Evolutionary conservation across 2,888 invertebrate genomes (phyloP), one percentile per base, ranked within the genome.

Genomic region (Gerris lacustris): DNA sequence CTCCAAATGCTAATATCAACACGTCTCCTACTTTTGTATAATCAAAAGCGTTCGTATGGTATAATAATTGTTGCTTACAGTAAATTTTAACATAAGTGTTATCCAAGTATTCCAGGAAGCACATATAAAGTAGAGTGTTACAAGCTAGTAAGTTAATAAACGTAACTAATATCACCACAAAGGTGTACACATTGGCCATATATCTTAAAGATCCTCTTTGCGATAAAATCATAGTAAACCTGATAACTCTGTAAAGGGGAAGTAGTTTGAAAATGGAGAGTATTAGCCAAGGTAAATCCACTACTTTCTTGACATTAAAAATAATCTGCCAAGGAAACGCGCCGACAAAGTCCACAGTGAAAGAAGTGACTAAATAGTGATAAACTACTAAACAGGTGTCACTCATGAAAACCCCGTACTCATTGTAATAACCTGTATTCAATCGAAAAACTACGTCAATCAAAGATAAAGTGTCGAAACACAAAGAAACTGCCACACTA

Each of bases 391-490:
- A 43, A 11, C 45, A 44, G 7, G 17, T 15, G 31, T 67, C 45
- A 2, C 11, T 67, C 7, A 67, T 31, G 7, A 67, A 67, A 43
- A 44, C 11, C 11, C 44, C 67, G 31, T 67, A 7, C 7, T 44
- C 17, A 17, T 67, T 67, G 44, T 67, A 67, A 67, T 67, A 67
- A 44, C 44, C 44, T 5, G 31, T 31, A 17, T 67, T 43, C 7
- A 67, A 67, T 17, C 67, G n/a, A n/a, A 67, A n/a, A 45, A 15
- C n/a, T 15, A 67, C 17, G 31, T 67, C 67, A 31, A 67, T 43
- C n/a, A 43, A 9, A 9, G 44, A 67, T 43, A 67, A 43, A 45
- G 43, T 44, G 43, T 67, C 67, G 44, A 67, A 45, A 67, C n/a
- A 15, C 11, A 15, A 15, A 15, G 7, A 18, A 6, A 67, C 9